Base-by-base conservation (phyloP, 1,140 invertebrate species). In the Phocides pigmalion region DNA sequence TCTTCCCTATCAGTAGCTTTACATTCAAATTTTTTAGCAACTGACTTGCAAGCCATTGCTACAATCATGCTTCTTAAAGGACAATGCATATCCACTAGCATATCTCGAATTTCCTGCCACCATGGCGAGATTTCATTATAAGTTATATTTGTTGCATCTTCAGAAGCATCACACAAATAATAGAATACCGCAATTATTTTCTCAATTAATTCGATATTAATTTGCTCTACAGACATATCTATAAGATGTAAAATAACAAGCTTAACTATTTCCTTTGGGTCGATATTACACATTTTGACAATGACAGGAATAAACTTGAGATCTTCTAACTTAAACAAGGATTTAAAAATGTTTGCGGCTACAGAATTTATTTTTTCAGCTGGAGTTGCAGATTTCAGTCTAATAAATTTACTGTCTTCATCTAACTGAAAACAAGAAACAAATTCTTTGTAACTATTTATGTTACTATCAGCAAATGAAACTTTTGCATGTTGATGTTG, bases 1-100 rank as follows among this genome's bases (percentile, higher is more conserved):
- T 92, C 92, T 47, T 94, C 93, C 49, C 94, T 94, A 19, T 93
- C 92, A 37, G 67, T 72, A 28, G 62, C 81, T 53, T 84, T 89
- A 0, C 63, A 74, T 77, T 89, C 90, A 58, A 91, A 88, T 44
- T 84, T 82, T 69, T 81, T 81, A 14, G 94, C 93, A n/a, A 97
- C 95, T 17, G 93, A 93, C 82, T 96, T 94, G 79, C 96, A 97
- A 9, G 96, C 93, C 81, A 97, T 94, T 5, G 96, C 94, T 9
- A 95, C 95, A 16, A 95, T 95, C 72, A 97, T 91, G 4, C 95
- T 95, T 66, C 93, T 93, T 64, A 96, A 93, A 17, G 96, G 95
- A 79, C 95, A 94, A 4, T 92, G 87, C 70, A 95, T 95, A 62
- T 96, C 94, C 2, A 94, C 92, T 17, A 97, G 91, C 68, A 94